phyloP scores from a whole-genome alignment of 2,888 invertebrate genomes.

The Sinodicranocentrus sp. region DNA sequence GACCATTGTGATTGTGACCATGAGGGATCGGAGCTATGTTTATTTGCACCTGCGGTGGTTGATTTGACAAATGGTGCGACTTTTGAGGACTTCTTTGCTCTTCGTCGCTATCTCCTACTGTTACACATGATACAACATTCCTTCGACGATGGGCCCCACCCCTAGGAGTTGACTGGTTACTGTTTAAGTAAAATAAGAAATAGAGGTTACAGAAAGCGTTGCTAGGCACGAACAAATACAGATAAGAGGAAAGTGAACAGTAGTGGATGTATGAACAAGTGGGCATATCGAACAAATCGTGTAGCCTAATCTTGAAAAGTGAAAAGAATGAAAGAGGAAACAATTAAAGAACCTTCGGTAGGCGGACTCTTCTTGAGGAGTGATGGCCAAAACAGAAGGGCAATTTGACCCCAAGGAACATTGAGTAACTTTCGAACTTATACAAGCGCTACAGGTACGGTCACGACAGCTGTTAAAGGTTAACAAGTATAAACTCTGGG shows the following conservation, averaged over 20 bases:
- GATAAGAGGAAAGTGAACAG: no score
- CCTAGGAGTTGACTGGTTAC: slow-evolving; percentile 74
- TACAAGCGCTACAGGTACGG: slow-evolving; percentile 77
- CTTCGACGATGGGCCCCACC: slow-evolving; percentile 72
- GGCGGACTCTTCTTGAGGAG: slow-evolving; percentile 76
- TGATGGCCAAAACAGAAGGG: slow-evolving; percentile 77
- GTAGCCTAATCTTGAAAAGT: slow-evolving; percentile 7
- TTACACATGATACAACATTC: slow-evolving; percentile 88
- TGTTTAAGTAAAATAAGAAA: background rate
- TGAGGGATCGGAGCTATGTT: slow-evolving; percentile 27
- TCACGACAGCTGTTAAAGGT: slow-evolving; percentile 77
- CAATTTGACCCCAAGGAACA: slow-evolving; percentile 76
- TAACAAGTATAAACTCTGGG: slow-evolving; percentile 58
- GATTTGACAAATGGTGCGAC: background rate
- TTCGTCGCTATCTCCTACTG: slow-evolving; percentile 87
- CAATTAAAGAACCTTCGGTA: slow-evolving; percentile 76
- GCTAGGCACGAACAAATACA: no score
- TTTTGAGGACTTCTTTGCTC: slow-evolving; percentile 82
- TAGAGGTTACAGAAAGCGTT: no score
- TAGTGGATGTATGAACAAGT: background rate
- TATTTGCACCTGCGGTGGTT: slow-evolving; percentile 47
- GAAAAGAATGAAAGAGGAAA: slow-evolving; percentile 20
- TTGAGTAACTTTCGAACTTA: slow-evolving; percentile 76
- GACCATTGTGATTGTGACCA: slow-evolving; percentile 43
- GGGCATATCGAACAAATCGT: background rate